Percentiles rank a stretch among this genome's conserved stretches.
Conservation (phyloP, 1,140 invertebrate species). For the Schlechtendalia chinensis region DNA sequence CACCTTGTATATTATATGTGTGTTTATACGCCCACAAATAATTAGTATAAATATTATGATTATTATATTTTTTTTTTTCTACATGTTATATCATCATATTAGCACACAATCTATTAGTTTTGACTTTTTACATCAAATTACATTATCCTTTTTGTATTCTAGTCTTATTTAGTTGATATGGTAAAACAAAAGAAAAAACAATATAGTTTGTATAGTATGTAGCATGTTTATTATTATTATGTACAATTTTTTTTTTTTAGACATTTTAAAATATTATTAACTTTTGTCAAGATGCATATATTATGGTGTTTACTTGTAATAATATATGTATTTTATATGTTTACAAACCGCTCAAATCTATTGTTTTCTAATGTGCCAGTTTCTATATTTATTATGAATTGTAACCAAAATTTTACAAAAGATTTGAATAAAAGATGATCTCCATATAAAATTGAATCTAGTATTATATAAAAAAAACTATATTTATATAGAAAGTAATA, state of each 20-base stretch:
- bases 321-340: slow-evolving; percentile 7
- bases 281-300: slow-evolving; percentile 11
- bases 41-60: slow-evolving; percentile 6
- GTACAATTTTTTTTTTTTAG: slow-evolving; percentile 35
- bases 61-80: slow-evolving; percentile 11
- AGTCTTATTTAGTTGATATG: slow-evolving; percentile 42
- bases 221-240: slow-evolving; percentile 36
- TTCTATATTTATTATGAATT: slow-evolving; percentile 24
- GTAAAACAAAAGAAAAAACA: slow-evolving; percentile 4
- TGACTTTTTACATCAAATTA: slow-evolving; percentile 43
- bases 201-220: slow-evolving; percentile 41
- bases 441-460: slow-evolving; percentile 27
- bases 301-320: neutral
- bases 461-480: slow-evolving; percentile 18
- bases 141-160: slow-evolving; percentile 48
- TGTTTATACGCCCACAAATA: neutral
- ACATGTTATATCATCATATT: slow-evolving; percentile 6
- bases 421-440: slow-evolving; percentile 37
- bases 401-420: slow-evolving; percentile 11
- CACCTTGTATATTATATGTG: slow-evolving; percentile 6
- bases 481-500: slow-evolving; percentile 33
- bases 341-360: neutral
- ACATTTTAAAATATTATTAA: slow-evolving; percentile 43
- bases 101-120: neutral
- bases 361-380: slow-evolving; percentile 1